Evolutionary conservation across 2,797 vertebrate genomes (phyloP).

Genomic region (Pseudochirops corinnae): DNA sequence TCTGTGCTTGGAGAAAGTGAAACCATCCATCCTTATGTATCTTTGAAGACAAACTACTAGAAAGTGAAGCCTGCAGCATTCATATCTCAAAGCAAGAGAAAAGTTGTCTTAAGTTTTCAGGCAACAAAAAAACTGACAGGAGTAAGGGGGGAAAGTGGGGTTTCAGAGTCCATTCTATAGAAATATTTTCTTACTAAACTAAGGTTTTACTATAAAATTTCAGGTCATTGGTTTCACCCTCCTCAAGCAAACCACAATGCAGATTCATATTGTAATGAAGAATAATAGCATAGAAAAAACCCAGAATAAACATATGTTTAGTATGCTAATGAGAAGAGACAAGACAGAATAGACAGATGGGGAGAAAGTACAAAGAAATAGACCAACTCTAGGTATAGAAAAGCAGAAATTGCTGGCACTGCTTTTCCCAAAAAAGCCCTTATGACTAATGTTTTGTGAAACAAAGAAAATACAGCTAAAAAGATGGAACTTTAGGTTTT

Average conservation of each 20-base stretch:
- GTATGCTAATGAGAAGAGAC: constrained; percentile 16
- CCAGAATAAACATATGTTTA: constrained; percentile 1
- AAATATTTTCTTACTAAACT: constrained; percentile 44
- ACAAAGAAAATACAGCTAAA: constrained; percentile 39
- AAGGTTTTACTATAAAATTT: background rate
- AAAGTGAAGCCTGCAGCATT: constrained; percentile 8
- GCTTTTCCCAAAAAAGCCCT: constrained; percentile 19
- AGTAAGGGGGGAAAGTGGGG: constrained; percentile 16
- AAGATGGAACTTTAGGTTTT: background rate
- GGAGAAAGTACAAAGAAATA: constrained; percentile 17
- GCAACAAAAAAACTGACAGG: constrained; percentile 25
- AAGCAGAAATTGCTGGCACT: constrained; percentile 48
- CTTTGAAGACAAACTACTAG: background rate
- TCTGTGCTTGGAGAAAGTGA: constrained; percentile 4
- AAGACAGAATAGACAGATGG: background rate
- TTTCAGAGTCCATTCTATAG: background rate
- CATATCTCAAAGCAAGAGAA: constrained; percentile 41
- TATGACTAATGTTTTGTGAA: constrained; percentile 38
- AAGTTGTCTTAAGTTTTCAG: background rate
- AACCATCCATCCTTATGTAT: constrained; percentile 4
- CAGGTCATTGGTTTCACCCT: constrained; percentile 4
- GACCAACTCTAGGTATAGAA: constrained; percentile 23
- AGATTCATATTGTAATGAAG: constrained; percentile 42
- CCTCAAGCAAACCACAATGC: constrained; percentile 31
- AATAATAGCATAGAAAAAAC: constrained; percentile 14